phyloP scores from a whole-genome alignment of 2,888 invertebrate genomes.

The Caenorhabditis sinica region DNA sequence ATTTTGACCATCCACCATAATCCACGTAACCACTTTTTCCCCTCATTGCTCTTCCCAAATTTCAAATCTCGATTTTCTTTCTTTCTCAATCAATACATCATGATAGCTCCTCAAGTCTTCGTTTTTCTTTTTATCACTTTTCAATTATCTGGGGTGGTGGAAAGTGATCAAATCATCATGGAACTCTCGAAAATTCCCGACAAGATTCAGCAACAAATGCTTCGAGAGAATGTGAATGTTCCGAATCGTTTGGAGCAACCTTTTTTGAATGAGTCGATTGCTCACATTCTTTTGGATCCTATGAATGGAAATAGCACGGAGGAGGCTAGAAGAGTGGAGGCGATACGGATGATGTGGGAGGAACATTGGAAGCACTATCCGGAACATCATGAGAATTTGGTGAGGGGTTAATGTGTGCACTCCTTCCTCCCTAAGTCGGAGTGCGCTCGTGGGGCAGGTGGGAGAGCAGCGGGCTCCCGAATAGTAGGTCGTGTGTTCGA shows the following conservation, averaged over 20 bases:
- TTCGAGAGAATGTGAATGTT: slow-evolving; percentile 23
- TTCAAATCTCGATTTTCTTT: not conserved
- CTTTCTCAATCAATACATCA: too few species aligned
- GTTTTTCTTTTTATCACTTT: not conserved
- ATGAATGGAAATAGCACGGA: not conserved
- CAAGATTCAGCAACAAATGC: not conserved
- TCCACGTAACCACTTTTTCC: not conserved
- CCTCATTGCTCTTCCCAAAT: not conserved
- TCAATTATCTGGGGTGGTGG: not conserved
- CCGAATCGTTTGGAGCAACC: slow-evolving; percentile 47
- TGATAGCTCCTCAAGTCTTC: not conserved
- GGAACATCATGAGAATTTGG: not conserved
- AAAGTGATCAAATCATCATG: not conserved
- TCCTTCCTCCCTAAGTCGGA: too few species aligned
- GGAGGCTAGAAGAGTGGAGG: too few species aligned
- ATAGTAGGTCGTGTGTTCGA: not conserved
- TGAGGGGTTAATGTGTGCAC: not conserved
- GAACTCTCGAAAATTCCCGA: not conserved
- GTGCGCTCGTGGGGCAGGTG: not conserved
- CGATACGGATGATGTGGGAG: not conserved
- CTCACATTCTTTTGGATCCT: slow-evolving; percentile 40
- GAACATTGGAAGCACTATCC: not conserved
- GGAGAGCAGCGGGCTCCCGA: not conserved
- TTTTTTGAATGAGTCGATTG: slow-evolving; percentile 21
- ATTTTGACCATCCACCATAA: too few species aligned